Evolutionary conservation across 2,888 invertebrate genomes (phyloP).

Genomic region (Drosophila austrosaltans): DNA sequence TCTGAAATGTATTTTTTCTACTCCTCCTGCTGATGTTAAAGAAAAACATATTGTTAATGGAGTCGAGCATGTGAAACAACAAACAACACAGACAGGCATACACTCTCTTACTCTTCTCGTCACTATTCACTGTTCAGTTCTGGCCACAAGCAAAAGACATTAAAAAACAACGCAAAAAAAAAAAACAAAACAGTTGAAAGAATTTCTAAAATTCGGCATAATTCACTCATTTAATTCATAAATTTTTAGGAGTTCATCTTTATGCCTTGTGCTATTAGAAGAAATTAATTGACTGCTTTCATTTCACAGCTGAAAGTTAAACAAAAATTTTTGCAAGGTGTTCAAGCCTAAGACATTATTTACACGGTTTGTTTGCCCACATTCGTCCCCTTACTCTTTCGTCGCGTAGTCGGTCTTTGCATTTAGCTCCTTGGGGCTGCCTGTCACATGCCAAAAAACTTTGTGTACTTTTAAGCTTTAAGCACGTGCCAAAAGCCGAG

Average conservation of each 20-base stretch:
- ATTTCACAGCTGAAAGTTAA: conserved; percentile 34
- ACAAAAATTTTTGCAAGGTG: conserved; percentile 39
- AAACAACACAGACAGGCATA: conserved; percentile 45
- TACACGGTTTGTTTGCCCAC: conserved; percentile 28
- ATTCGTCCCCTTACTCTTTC: conserved; percentile 3
- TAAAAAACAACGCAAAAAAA: not conserved
- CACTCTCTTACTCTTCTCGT: conserved; percentile 10
- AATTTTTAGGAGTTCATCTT: not conserved
- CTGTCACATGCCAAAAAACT: conserved; percentile 39
- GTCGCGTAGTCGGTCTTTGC: not conserved
- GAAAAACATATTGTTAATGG: conserved; percentile 76
- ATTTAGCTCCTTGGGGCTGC: not conserved
- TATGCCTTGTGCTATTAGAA: conserved; percentile 37
- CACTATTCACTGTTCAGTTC: not conserved
- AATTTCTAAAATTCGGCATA: conserved; percentile 16
- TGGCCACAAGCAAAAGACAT: not conserved
- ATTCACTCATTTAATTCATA: not conserved
- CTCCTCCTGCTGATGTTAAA: conserved; percentile 38
- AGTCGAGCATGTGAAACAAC: conserved; percentile 76
- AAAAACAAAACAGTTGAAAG: not conserved
- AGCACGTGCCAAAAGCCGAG: conserved; percentile 18
- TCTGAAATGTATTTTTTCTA: not conserved
- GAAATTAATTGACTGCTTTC: conserved; percentile 47
- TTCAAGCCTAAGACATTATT: conserved; percentile 50
- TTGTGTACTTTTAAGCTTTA: conserved; percentile 18